Conservation (phyloP, 2,888 invertebrate species). For the Atethmia centrago region DNA sequence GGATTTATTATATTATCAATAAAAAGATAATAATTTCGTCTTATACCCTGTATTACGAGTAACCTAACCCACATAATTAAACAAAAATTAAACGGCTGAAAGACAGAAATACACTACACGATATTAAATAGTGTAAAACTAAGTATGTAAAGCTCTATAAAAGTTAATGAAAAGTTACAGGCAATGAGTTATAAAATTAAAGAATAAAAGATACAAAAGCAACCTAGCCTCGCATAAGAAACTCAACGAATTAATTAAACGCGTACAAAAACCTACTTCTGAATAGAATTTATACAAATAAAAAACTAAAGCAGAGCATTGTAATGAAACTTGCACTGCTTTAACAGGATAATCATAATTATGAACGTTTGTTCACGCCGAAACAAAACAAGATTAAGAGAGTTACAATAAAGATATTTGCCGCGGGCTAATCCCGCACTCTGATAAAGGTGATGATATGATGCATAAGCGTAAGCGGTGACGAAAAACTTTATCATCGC, state of each 20-base stretch:
- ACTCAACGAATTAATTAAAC: conserved; percentile 11
- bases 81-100: neutral
- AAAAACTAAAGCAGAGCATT: conserved; percentile 13
- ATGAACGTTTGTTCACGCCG: conserved; percentile 68
- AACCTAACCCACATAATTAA: neutral
- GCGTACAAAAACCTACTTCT: neutral
- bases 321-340: conserved; percentile 36
- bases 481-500: neutral
- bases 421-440: conserved; percentile 61
- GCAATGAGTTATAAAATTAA: neutral
- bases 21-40: neutral
- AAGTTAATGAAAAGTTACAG: neutral
- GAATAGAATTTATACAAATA: conserved; percentile 8
- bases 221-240: conserved; percentile 1
- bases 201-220: neutral
- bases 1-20: neutral
- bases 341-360: conserved; percentile 67
- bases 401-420: conserved; percentile 71
- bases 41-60: neutral
- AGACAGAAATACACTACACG: neutral
- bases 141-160: neutral
- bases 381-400: conserved; percentile 63
- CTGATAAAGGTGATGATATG: conserved; percentile 29
- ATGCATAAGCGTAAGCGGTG: conserved; percentile 38
- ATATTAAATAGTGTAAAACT: neutral